Base-by-base conservation (phyloP, 2,797 vertebrate genomes). In the Hydrocynus forskahlii region DNA sequence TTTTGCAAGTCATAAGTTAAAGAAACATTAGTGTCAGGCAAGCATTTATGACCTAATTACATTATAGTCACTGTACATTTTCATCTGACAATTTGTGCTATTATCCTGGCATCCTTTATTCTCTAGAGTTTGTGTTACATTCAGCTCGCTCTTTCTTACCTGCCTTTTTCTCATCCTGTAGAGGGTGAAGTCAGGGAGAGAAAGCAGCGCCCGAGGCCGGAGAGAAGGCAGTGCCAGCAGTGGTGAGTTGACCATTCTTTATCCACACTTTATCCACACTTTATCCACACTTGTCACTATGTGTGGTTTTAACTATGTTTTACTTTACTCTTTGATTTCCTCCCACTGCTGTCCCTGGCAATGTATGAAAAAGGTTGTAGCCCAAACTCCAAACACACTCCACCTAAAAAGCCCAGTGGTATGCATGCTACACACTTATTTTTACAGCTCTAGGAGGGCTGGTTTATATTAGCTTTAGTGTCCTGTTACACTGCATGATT, bases 181-280 rank as follows among this genome's bases (percentile, higher is more conserved):
- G 96, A 94, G 95, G 76, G 90, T 96, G 79, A 97, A 94, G 84
- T 97, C 97, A 0, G 96, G 96, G 45, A 93, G 96, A 81, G 97
- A 98, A 64, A 90, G 95, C 92, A 96, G 95, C 0, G 95, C 93
- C 54, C 94, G 95, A 4, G 81, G 93, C 81, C 95, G 92, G 23
- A 93, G 92, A 85, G 97, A 98, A 50, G 95, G 96, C 62, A 97
- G 93, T 63, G 93, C 92, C 10, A 91, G 92, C 70, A 94, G 93
- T 82, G 97, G 98, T 99, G 86, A 97, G 96, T 96, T 59, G 5
- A 23, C 23, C 0, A 23, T 1, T 5, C 60, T 66, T 64, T 0
- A 59, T 67, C 19, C 70, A 79, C 19, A 40, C 29, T 12, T 5
- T 60, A 3, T 59, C 29, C 40, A 45, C 75, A 60, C 40, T 12